Conservation (phyloP, 2,797 vertebrate species). For the Xiphorhynchus erythropygius region DNA sequence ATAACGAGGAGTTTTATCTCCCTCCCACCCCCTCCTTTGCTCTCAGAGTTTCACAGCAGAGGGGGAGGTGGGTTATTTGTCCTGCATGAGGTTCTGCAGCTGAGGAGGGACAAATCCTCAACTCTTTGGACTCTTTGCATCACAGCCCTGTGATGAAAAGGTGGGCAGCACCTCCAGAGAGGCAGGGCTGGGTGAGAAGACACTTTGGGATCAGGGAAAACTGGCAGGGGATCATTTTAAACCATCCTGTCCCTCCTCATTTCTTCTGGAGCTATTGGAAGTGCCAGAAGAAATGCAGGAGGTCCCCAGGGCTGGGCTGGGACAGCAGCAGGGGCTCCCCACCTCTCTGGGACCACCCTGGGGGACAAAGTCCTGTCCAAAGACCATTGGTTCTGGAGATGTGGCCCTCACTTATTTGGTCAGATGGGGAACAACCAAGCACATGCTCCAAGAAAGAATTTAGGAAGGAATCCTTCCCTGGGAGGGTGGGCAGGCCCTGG, state of each 20-base stretch:
- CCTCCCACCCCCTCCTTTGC: background rate
- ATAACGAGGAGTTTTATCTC: background rate
- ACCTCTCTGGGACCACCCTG: background rate
- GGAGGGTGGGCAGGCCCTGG: accelerated
- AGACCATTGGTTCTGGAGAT: background rate
- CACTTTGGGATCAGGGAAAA: background rate
- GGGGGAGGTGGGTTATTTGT: background rate
- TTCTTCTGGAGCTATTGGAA: background rate
- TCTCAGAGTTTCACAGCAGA: background rate
- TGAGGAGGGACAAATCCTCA: background rate
- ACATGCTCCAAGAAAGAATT: background rate
- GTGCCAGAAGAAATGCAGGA: background rate
- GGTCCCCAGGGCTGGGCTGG: background rate
- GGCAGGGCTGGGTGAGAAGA: background rate
- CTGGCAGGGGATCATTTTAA: background rate
- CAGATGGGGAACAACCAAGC: background rate
- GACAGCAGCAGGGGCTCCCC: background rate
- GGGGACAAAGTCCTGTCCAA: background rate
- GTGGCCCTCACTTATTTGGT: background rate
- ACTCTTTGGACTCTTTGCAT: background rate
- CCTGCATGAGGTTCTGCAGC: background rate
- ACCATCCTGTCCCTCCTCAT: background rate
- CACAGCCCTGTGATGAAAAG: slow-evolving; percentile 17
- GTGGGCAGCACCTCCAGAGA: background rate
- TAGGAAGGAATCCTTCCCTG: background rate